These are phyloP conservation scores for Cynopterus sphinx DNA, from an alignment of 2,797 vertebrate genomes.

Conservation along the genomic window DNA sequence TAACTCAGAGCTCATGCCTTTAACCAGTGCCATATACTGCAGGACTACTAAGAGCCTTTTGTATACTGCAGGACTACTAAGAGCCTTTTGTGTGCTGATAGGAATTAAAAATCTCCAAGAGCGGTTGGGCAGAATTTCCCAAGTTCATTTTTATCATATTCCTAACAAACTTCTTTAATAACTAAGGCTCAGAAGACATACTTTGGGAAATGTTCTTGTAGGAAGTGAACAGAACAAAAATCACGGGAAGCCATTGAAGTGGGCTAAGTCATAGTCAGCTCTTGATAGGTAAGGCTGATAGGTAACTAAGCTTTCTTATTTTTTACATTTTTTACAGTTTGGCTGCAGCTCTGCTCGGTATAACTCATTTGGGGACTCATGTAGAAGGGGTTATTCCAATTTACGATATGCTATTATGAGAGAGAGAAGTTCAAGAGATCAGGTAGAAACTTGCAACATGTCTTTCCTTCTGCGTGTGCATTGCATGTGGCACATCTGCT, in stretches of 20 bases:
- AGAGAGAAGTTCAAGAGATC: neutral
- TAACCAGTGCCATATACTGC: neutral
- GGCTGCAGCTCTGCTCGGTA: neutral
- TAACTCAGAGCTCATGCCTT: neutral
- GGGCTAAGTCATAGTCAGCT: neutral
- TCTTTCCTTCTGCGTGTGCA: neutral
- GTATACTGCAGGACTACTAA: neutral
- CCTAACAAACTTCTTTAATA: neutral
- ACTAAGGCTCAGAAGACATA: neutral
- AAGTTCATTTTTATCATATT: neutral
- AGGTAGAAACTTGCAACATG: neutral
- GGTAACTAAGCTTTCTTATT: too few relatives aligned
- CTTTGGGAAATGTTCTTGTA: neutral
- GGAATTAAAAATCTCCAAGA: neutral
- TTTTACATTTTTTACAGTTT: neutral
- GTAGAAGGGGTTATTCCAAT: neutral
- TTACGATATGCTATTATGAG: neutral
- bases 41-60: slow-evolving; percentile 1
- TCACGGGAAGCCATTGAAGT: neutral
- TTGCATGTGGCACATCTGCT: neutral
- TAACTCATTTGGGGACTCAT: neutral
- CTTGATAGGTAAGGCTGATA: neutral
- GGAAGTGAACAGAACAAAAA: neutral
- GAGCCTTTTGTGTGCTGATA: neutral
- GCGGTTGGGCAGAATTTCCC: neutral